Evolutionary conservation across 2,113 vertebrate genomes (phyloP), one percentile per base, ranked within the genome.

Genomic region (Synodontis membranacea): DNA sequence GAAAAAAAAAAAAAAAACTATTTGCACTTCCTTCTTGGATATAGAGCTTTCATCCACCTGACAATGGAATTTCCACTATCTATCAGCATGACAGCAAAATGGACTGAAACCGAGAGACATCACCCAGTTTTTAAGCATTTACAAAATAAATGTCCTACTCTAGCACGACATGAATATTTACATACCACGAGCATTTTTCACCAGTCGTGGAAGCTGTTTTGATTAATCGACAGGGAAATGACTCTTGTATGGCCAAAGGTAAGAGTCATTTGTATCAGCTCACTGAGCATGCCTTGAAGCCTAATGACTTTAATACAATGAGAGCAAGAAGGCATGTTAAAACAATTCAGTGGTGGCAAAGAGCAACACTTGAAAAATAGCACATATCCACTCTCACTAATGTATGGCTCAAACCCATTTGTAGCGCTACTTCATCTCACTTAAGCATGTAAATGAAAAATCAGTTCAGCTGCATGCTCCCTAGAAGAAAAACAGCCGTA

Each of bases 401-500:
- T 84, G 84, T 83, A 88, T 0, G 21, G 44, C 87, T 90, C 87
- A 90, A 88, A 90, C 87, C 82, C 84, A 85, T 91, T 83, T 68
- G 88, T 87, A 60, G 42, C 90, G 92, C 88, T 91, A 91, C 91
- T 93, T 92, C 91, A 88, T 92, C 86, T 92, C 91, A 87, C 87
- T 89, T 92, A 92, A 94, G 91, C 91, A 89, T 93, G 91, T 90
- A 92, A 91, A 92, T 91, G 91, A 92, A 92, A 94, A 93, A 90
- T 91, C 39, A 81, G 89, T 93, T 92, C 91, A 90, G 90, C 86
- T 88, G 89, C 39, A 89, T 92, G 86, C 89, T 92, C 88, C 89
- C 90, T 87, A 56, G 92, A 95, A 94, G 93, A 92, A 93, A 94
- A 94, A 93, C 94, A 94, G 92, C 88, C 90, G 88, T 92, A 88